A percentile compares a stretch with the other conserved stretches of the same genome.
These are phyloP conservation scores for Cosmia pyralina DNA, from an alignment of 2,888 invertebrate genomes.

Conservation along the genomic window DNA sequence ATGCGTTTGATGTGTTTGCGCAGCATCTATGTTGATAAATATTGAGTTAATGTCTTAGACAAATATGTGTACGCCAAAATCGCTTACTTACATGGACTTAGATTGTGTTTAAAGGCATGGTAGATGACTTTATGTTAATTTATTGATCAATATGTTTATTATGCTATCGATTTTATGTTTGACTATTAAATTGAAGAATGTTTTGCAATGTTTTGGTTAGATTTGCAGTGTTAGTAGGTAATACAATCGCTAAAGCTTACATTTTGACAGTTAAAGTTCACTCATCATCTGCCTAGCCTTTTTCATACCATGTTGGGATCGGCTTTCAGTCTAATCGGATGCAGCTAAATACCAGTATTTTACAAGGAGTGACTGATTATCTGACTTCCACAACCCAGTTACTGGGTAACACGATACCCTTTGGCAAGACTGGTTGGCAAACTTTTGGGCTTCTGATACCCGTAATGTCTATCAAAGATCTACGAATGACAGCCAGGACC, in stretches of 20 bases:
- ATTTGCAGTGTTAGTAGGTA: neutral
- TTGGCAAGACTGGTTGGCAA: too few relatives aligned
- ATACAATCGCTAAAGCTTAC: neutral
- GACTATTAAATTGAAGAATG: neutral
- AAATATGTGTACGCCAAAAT: constrained; percentile 43
- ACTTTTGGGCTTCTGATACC: too few relatives aligned
- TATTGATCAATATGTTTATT: constrained; percentile 8
- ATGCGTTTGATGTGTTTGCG: constrained; percentile 46
- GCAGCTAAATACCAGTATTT: too few relatives aligned
- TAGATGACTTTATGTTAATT: constrained; percentile 25
- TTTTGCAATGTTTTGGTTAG: neutral
- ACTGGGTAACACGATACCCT: too few relatives aligned
- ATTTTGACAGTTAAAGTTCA: neutral
- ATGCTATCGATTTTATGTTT: neutral
- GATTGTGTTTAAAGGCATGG: constrained; percentile 13
- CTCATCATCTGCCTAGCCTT: too few relatives aligned
- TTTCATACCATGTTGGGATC: too few relatives aligned
- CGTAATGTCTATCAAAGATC: too few relatives aligned
- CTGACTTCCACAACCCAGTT: too few relatives aligned
- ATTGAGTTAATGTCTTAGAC: constrained; percentile 47
- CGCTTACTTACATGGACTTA: constrained; percentile 26
- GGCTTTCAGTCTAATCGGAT: too few relatives aligned
- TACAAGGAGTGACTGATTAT: too few relatives aligned
- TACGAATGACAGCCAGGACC: too few relatives aligned
- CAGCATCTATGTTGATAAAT: constrained; percentile 48